phyloP scores from a whole-genome alignment of 2,888 invertebrate genomes.

The Brenthis hecate region DNA sequence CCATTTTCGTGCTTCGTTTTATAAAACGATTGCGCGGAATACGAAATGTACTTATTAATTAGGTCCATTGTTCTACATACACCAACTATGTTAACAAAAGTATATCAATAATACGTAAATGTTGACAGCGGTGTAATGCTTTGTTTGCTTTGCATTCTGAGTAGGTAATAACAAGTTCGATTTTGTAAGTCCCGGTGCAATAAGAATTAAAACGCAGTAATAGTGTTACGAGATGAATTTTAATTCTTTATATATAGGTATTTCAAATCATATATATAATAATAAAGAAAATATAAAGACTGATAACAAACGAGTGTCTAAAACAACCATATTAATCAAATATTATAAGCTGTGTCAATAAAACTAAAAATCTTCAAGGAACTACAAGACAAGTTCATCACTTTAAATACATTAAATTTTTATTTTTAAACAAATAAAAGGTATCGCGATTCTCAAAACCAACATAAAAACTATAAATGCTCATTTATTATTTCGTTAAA shows the following conservation, averaged over 20 bases:
- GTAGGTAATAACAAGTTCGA: no score
- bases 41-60: constrained; percentile 31
- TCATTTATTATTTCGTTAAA: constrained; percentile 36
- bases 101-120: neutral
- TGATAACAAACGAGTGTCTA: no score
- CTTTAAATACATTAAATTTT: neutral
- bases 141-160: neutral
- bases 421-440: constrained; percentile 17
- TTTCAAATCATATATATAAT: no score
- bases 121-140: neutral
- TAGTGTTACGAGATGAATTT: no score
- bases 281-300: no score
- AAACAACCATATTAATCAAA: no score
- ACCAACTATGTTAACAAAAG: neutral
- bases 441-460: constrained; percentile 26
- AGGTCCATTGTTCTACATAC: constrained; percentile 16
- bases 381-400: no score
- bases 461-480: constrained; percentile 29
- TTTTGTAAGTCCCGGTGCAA: no score
- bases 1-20: constrained; percentile 28
- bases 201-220: no score
- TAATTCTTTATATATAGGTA: no score
- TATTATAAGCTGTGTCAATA: no score
- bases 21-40: constrained; percentile 30
- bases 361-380: no score